Base-by-base conservation (phyloP, 2,888 invertebrate species). In the Endomychus coccineus region DNA sequence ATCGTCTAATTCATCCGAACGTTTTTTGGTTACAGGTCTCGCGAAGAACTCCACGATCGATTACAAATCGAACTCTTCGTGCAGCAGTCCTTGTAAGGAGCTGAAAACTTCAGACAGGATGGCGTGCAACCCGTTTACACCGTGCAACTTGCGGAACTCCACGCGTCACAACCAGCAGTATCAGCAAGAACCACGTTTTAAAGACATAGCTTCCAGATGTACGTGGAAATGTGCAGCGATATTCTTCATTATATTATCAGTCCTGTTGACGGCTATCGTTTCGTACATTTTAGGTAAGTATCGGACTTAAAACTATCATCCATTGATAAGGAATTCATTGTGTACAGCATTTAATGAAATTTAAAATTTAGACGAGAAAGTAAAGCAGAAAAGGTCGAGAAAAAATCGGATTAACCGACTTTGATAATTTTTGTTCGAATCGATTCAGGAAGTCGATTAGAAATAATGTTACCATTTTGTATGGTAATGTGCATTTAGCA, bases 221-320 rank as follows among this genome's bases (percentile, higher is more conserved):
- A 86, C 88, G 46, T 92, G 92, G 88, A 86, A 86, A 67, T 88
- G 91, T 69, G 81, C 89, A 51, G 89, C 91, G 46, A 84, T 94
- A 62, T 79, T 84, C 51, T 83, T 89, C 63, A 83, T 90, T 61
- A 77, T 87, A 67, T 75, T 90, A 54, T 81, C 86, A 54, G 78
- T 87, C 54, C 76, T 87, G 57, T 75, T 92, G 53, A 77, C 83
- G 58, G 83, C 88, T 49, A 82, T 86, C 49, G 75, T 90, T 51
- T 80, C 84, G 51, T 89, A 89, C 70, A 81, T 92, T 71, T 83
- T 86, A 72, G 88, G 90, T 90, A 70, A 71, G 66, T 55, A 14
- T n/a, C n/a, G n/a, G n/a, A n/a, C n/a, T n/a, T n/a, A n/a, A n/a
- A n/a, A n/a, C n/a, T n/a, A n/a, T n/a, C n/a, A n/a, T n/a, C n/a